Base-by-base conservation (phyloP, 2,113 vertebrate genomes). In the Phyllostomus discolor region DNA sequence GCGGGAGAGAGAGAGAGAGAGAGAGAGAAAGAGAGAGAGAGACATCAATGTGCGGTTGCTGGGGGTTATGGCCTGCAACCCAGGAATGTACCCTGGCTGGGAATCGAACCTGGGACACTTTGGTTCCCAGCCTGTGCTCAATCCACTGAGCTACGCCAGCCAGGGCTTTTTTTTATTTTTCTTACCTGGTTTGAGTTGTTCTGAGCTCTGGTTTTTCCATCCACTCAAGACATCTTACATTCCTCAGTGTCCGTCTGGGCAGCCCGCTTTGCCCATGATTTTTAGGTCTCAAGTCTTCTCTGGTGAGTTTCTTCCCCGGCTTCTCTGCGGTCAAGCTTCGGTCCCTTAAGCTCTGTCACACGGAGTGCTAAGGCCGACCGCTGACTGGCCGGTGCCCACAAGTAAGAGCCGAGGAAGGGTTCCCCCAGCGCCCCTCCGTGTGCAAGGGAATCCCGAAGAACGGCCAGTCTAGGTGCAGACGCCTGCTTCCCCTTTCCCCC, bases 121-220 rank as follows among this genome's bases (percentile, higher is more conserved):
- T n/a, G n/a, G n/a, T n/a, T n/a, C n/a, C n/a, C n/a, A n/a, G n/a
- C n/a, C n/a, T n/a, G n/a, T n/a, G n/a, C n/a, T n/a, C n/a, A n/a
- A n/a, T n/a, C n/a, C n/a, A n/a, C n/a, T n/a, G n/a, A n/a, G n/a
- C n/a, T n/a, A n/a, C n/a, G n/a, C n/a, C n/a, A n/a, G n/a, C n/a
- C n/a, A n/a, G n/a, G n/a, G n/a, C n/a, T n/a, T n/a, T n/a, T n/a
- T n/a, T 96, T 95, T 41, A 41, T 96, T 96, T 95, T 54, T 28
- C 59, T 73, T 43, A 78, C 96, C 41, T 98, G 78, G 96, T 92
- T 98, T 10, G 33, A 86, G 84, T 95, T 98, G 97, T 97, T 96
- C 69, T 97, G 78, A 97, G 96, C 95, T 97, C 91, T 98, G 96
- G 26, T 93, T 97, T 97, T 82, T 95, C 84, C 97, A 98, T 97